Evolutionary conservation across 2,113 vertebrate genomes (phyloP).

Genomic region (Carollia perspicillata): DNA sequence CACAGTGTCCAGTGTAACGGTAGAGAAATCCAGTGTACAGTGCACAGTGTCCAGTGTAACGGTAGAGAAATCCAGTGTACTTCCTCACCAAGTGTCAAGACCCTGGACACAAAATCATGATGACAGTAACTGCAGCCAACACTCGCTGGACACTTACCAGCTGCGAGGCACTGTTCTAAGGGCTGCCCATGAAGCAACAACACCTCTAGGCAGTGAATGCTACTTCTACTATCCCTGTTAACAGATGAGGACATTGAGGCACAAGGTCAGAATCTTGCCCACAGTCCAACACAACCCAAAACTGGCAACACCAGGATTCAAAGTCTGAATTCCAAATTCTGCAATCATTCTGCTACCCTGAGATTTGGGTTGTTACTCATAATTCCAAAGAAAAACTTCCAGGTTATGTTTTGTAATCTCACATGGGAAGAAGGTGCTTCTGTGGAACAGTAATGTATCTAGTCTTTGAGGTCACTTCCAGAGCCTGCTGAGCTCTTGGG

Average conservation of each 20-base stretch:
- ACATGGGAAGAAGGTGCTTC: neutral
- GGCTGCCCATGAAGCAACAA: neutral
- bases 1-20: no score
- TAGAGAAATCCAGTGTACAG: neutral
- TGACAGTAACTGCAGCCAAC: neutral
- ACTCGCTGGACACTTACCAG: neutral
- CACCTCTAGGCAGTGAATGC: neutral
- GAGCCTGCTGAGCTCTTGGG: neutral
- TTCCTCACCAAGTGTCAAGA: neutral
- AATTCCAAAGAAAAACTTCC: neutral
- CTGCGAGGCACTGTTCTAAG: neutral
- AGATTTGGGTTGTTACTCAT: neutral
- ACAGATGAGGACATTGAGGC: neutral
- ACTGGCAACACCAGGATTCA: neutral
- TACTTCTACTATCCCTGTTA: neutral
- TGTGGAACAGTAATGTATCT: neutral
- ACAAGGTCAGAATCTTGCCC: neutral
- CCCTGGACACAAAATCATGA: neutral
- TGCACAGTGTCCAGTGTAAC: no score
- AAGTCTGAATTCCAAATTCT: neutral
- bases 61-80: neutral
- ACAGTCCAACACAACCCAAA: neutral
- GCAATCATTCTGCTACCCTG: accelerated
- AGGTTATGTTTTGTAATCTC: neutral
- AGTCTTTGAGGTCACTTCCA: neutral